A percentile compares a stretch with the other conserved stretches of the same genome.
These are phyloP conservation scores for Onychostruthus taczanowskii DNA, from an alignment of 2,113 vertebrate genomes.

Conservation along the genomic window DNA sequence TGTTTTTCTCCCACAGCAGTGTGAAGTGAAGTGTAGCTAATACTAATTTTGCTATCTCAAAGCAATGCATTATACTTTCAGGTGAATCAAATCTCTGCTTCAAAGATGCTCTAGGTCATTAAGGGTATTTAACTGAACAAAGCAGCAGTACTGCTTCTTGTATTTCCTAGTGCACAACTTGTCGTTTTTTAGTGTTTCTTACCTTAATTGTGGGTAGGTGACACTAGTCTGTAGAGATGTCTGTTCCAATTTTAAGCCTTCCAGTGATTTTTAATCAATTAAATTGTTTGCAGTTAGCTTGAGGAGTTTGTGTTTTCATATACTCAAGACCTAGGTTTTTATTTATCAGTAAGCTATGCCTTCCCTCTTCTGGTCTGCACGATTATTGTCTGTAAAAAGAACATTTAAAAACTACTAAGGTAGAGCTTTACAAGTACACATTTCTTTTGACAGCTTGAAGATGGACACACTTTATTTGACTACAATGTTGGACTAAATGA, in stretches of 20 bases:
- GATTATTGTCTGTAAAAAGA: background rate
- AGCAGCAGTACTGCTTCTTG: background rate
- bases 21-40: background rate
- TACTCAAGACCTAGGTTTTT: background rate
- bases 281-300: background rate
- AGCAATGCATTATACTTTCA: background rate
- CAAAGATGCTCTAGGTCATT: background rate
- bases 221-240: background rate
- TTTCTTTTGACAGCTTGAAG: constrained; percentile 87
- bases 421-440: background rate
- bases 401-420: background rate
- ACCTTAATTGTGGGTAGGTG: background rate
- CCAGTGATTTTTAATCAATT: background rate
- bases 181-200: background rate
- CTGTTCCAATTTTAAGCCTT: background rate
- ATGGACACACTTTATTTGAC: constrained; percentile 97
- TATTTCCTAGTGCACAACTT: background rate
- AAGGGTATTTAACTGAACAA: background rate
- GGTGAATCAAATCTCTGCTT: background rate
- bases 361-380: background rate
- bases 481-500: constrained; percentile 98
- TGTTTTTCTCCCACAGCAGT: background rate
- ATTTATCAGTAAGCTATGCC: background rate
- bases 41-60: background rate
- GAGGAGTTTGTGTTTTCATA: background rate